These are phyloP conservation scores for Drosophila punjabiensis DNA, from an alignment of 1,140 invertebrate genomes.

Conservation along the genomic window DNA sequence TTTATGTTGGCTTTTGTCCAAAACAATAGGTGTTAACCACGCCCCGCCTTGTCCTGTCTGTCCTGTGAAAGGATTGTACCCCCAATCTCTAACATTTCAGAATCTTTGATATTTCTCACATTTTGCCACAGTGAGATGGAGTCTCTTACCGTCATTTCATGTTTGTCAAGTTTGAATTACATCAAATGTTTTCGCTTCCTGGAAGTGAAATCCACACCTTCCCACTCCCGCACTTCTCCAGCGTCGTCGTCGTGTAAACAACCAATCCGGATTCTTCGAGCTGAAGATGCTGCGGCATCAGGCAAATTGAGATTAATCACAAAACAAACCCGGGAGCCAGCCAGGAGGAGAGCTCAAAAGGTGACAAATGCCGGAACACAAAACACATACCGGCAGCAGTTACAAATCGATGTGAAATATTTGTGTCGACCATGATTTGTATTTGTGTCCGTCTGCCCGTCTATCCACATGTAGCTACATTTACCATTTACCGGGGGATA, in stretches of 20 bases:
- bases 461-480: neutral
- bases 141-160: neutral
- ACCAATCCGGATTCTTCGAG: constrained; percentile 17
- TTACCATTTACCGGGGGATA: constrained; percentile 34
- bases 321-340: constrained; percentile 44
- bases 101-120: neutral
- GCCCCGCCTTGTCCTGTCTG: constrained; percentile 6
- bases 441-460: constrained; percentile 48
- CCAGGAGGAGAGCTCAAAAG: constrained; percentile 59
- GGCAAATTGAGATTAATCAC: constrained; percentile 79
- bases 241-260: constrained; percentile 23
- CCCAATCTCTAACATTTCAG: too few species aligned
- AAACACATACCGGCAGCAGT: constrained; percentile 12
- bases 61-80: constrained; percentile 7
- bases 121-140: neutral
- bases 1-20: constrained; percentile 27
- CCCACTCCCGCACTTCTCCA: neutral
- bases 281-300: constrained; percentile 51
- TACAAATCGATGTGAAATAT: constrained; percentile 56
- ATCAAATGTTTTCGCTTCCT: constrained; percentile 29
- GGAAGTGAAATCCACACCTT: constrained; percentile 10
- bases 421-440: constrained; percentile 73
- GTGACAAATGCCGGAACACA: constrained; percentile 67
- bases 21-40: constrained; percentile 12
- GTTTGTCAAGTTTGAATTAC: constrained; percentile 34